A percentile compares a stretch with the other conserved stretches of the same genome.
Conservation (phyloP, 2,797 vertebrate genomes). For the Cossypha polioptera region DNA sequence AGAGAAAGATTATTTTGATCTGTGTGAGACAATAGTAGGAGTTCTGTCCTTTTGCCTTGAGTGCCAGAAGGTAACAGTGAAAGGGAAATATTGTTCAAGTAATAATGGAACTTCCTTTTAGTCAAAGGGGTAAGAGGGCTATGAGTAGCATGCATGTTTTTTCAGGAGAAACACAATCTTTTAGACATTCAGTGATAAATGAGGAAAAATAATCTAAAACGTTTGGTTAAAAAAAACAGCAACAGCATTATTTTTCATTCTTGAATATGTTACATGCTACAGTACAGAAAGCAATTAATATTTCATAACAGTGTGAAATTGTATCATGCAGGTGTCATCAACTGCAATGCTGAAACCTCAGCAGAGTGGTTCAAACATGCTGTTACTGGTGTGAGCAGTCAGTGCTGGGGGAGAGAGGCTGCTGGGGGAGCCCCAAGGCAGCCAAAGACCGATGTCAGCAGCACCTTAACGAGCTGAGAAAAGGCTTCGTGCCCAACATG, state of each 20-base stretch:
- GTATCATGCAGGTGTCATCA: background rate
- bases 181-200: background rate
- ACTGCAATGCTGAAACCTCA: constrained; percentile 10
- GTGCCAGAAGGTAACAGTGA: background rate
- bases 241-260: background rate
- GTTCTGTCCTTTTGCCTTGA: background rate
- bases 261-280: background rate
- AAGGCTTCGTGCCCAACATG: constrained; percentile 1
- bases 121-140: background rate
- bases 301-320: background rate
- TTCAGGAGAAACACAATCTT: background rate
- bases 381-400: constrained; percentile 2
- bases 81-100: background rate
- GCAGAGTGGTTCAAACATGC: background rate
- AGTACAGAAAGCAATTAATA: background rate
- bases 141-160: background rate
- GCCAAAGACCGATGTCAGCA: background rate
- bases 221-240: background rate
- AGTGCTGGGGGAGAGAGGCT: background rate
- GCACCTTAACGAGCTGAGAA: background rate
- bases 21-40: background rate
- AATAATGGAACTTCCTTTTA: background rate
- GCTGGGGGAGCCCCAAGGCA: constrained; percentile 7
- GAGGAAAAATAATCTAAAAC: background rate
- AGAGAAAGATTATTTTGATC: background rate